Conservation (phyloP, 1,140 invertebrate genomes). For the Cepaea nemoralis region DNA sequence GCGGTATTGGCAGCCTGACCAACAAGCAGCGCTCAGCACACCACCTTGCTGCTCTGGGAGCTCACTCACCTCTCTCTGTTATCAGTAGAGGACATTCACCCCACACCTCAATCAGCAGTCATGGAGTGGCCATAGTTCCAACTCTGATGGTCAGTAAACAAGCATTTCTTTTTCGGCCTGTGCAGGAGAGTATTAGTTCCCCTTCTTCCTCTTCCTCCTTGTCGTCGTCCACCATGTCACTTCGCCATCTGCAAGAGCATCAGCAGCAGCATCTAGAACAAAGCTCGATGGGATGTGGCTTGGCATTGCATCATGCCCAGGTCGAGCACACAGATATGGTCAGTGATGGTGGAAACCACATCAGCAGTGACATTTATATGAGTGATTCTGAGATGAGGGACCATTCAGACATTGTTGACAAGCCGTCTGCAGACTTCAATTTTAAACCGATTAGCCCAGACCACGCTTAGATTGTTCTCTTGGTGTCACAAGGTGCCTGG, state of each 20-base stretch:
- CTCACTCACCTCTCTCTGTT: background rate
- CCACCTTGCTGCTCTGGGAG: background rate
- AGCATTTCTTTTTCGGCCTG: constrained; percentile 35
- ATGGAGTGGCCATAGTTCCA: constrained; percentile 6
- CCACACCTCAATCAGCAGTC: background rate
- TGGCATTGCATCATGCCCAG: constrained; percentile 48
- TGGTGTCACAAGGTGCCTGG: background rate
- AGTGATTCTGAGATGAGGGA: constrained; percentile 39
- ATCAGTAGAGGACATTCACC: background rate
- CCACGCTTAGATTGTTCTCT: constrained; percentile 16
- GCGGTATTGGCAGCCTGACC: background rate
- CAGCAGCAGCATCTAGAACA: constrained; percentile 20
- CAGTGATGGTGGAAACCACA: constrained; percentile 56
- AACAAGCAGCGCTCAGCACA: background rate
- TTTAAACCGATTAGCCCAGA: constrained; percentile 47
- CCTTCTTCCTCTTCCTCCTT: constrained; percentile 31
- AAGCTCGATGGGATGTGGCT: background rate
- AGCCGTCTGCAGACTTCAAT: constrained; percentile 11
- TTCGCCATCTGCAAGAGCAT: constrained; percentile 32
- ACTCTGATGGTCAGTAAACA: constrained; percentile 18
- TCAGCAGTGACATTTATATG: constrained; percentile 40
- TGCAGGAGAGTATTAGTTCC: constrained; percentile 15
- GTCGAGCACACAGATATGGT: constrained; percentile 54
- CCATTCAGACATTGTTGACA: constrained; percentile 14
- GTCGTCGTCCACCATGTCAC: constrained; percentile 20